Percentiles rank a stretch among this genome's conserved stretches.
phyloP scores from a whole-genome alignment of 1,140 invertebrate genomes.

The Potamilus streckersoni region DNA sequence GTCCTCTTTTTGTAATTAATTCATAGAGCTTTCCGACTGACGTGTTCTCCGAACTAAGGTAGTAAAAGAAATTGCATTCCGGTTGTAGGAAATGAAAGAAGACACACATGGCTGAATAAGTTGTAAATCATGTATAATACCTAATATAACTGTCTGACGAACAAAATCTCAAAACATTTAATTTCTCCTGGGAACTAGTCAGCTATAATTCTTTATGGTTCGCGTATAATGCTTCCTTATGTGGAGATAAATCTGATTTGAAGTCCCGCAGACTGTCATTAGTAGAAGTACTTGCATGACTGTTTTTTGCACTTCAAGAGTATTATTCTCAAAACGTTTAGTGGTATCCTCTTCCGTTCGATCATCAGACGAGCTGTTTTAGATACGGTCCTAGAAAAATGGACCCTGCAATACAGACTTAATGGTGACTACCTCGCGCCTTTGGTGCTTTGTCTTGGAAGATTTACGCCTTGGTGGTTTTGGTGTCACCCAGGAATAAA shows the following conservation, averaged over 20 bases:
- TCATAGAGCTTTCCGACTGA: conserved; percentile 4
- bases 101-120: conserved; percentile 5
- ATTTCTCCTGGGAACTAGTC: conserved; percentile 1
- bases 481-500: conserved; percentile 6
- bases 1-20: conserved; percentile 9
- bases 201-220: not conserved
- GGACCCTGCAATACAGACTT: not conserved
- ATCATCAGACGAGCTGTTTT: not conserved
- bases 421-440: too few species aligned
- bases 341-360: too few species aligned
- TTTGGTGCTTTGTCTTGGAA: conserved; percentile 11
- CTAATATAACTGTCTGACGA: conserved; percentile 1
- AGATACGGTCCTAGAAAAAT: conserved; percentile 4
- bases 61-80: conserved; percentile 13
- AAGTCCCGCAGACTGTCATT: conserved; percentile 12
- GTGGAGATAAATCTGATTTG: conserved; percentile 3
- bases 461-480: conserved; percentile 2
- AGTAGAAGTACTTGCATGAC: not conserved
- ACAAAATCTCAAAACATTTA: too few species aligned
- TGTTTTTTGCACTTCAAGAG: too few species aligned
- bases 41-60: conserved; percentile 9
- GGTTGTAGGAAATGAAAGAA: conserved; percentile 14
- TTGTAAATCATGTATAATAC: not conserved
- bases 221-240: conserved; percentile 5
- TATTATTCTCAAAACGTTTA: too few species aligned